Conservation (phyloP, 2,888 invertebrate genomes). For the Mesochorus sp. region DNA sequence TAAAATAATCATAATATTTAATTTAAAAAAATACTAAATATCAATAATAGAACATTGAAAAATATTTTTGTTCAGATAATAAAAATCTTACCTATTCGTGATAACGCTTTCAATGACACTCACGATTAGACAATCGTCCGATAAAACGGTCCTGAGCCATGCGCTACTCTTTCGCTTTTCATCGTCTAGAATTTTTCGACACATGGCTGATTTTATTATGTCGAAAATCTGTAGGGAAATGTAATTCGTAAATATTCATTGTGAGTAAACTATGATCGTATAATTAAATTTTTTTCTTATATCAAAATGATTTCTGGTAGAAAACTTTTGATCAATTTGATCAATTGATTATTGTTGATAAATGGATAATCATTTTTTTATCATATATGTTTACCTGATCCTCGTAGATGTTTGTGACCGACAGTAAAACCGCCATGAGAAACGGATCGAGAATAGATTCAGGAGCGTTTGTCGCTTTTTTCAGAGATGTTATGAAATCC, state of each 20-base stretch:
- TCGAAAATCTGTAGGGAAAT: slow-evolving; percentile 75
- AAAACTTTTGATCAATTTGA: too few relatives aligned
- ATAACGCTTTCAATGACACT: slow-evolving; percentile 82
- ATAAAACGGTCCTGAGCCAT: slow-evolving; percentile 84
- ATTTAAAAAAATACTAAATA: neutral
- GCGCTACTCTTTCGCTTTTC: slow-evolving; percentile 81
- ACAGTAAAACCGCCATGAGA: slow-evolving; percentile 85
- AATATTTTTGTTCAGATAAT: slow-evolving; percentile 73
- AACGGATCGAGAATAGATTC: slow-evolving; percentile 86
- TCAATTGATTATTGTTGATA: slow-evolving; percentile 50
- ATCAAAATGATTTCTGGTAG: too few relatives aligned
- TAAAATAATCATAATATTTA: slow-evolving; percentile 3
- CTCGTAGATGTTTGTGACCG: slow-evolving; percentile 83
- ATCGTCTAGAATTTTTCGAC: slow-evolving; percentile 82
- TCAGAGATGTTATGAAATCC: slow-evolving; percentile 81
- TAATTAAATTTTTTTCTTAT: too few relatives aligned
- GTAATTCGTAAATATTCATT: neutral
- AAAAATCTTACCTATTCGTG: slow-evolving; percentile 80
- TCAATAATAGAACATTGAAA: neutral
- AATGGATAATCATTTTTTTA: slow-evolving; percentile 79
- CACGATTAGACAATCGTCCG: slow-evolving; percentile 78
- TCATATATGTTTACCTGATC: slow-evolving; percentile 83
- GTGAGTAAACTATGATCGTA: too few relatives aligned
- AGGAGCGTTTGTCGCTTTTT: slow-evolving; percentile 84
- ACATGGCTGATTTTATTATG: slow-evolving; percentile 76